phyloP scores from a whole-genome alignment of 2,113 vertebrate genomes.

The Syngnathus floridae region DNA sequence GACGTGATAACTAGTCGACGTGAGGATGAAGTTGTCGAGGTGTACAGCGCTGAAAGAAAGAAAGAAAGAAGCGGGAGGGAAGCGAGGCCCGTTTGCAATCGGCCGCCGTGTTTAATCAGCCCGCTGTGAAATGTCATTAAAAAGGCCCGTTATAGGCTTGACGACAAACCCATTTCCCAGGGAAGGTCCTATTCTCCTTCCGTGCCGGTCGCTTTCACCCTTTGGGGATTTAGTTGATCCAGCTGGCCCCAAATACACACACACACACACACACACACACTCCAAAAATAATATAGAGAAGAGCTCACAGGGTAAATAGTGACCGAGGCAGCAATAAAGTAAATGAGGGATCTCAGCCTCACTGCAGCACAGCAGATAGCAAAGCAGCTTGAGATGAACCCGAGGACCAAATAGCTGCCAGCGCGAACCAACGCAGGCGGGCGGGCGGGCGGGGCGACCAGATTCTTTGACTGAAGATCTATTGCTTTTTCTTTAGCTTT shows the following conservation, averaged over 20 bases:
- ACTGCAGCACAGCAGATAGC: not conserved
- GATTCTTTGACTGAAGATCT: not conserved
- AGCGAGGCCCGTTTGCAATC: slow-evolving; percentile 3
- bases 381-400: slow-evolving; percentile 7
- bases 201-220: slow-evolving; percentile 13
- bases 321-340: slow-evolving; percentile 29
- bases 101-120: slow-evolving; percentile 5
- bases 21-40: not conserved
- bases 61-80: too few species aligned
- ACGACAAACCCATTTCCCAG: slow-evolving; percentile 10
- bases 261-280: not conserved
- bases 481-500: not conserved
- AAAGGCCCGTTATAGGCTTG: slow-evolving; percentile 1
- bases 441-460: too few species aligned
- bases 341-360: slow-evolving; percentile 22
- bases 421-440: not conserved
- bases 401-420: not conserved
- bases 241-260: slow-evolving; percentile 13
- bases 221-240: slow-evolving; percentile 16
- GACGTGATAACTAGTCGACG: not conserved
- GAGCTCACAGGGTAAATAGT: slow-evolving; percentile 33
- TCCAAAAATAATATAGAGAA: not conserved
- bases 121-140: slow-evolving; percentile 20
- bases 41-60: not conserved
- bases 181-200: slow-evolving; percentile 6